Base-by-base conservation (phyloP, 1,140 invertebrate genomes). In the Charaxes varanes region DNA sequence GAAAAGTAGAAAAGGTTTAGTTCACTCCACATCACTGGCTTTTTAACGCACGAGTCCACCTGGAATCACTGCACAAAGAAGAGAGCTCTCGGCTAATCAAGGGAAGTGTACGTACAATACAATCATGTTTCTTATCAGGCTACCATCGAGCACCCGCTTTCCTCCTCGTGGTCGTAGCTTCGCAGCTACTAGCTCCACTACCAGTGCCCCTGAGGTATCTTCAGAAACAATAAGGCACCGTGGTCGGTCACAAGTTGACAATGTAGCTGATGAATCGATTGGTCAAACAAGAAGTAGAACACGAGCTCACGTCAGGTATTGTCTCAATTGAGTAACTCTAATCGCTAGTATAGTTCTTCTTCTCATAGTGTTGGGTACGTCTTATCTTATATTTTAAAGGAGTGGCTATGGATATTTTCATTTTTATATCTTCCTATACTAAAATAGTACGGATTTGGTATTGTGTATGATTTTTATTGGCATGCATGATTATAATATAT, bases 131-230 rank as follows among this genome's bases (percentile, higher is more conserved):
- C 46, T 41, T 60, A 53, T 28, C 84, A 89, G 93, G 51, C 73
- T 94, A 34, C 93, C 92, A 2, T 87, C 88, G 5, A 92, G 91
- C 56, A 93, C 93, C 6, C 88, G 93, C 51, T 94, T 93, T 65
- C 92, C 92, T 45, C 90, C 91, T 6, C 88, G 90, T 69, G 89
- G 87, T 46, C 84, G 90, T 31, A 89, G 88, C 64, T 73, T 89
- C 51, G 86, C 60, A 14, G 46, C 70, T 64, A 74, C 78, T 15
- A 69, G 58, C 27, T 60, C 69, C 13, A 78, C 73, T 15, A 67
- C 71, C 14, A 48, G 56, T 24, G 65, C 53, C 8, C 69, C 74
- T 28, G 74, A 79, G 62, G 57, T 61, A 44, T 62, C 69, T 21
- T 67, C 78, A 13, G 69, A 82, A 53, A 40, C 56, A 6, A 37